These are phyloP conservation scores for Sphyrna mokarran DNA, from an alignment of 2,113 vertebrate species.

Conservation along the genomic window DNA sequence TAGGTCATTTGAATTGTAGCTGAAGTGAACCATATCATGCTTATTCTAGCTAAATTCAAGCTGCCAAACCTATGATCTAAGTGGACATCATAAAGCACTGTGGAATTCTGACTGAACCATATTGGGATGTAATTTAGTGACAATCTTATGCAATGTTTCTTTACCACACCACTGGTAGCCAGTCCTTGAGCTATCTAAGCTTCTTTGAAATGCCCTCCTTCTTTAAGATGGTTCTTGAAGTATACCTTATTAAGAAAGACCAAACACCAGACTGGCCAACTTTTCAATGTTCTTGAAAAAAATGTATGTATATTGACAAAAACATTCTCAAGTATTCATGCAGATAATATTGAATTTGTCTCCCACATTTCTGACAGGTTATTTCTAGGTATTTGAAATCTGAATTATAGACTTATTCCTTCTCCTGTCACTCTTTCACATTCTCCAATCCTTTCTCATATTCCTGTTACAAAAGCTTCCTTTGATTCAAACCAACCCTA, in stretches of 20 bases:
- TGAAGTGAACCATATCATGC: too few species aligned
- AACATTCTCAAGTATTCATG: neutral
- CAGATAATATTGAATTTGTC: neutral
- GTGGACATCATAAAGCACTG: too few species aligned
- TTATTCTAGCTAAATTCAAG: too few species aligned
- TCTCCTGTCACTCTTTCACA: neutral
- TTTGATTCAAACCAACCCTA: neutral
- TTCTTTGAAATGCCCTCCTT: neutral
- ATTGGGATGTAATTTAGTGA: neutral
- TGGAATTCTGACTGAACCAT: too few species aligned
- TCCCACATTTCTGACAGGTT: neutral
- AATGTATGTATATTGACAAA: too few species aligned
- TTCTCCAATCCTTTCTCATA: neutral
- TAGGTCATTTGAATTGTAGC: too few species aligned
- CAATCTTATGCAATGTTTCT: neutral
- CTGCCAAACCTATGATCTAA: too few species aligned
- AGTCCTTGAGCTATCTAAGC: neutral
- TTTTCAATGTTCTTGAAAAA: too few species aligned
- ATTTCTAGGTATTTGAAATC: neutral
- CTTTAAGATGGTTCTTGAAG: neutral
- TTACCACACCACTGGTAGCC: neutral
- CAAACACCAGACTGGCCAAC: neutral
- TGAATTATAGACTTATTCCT: neutral
- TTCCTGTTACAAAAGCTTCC: neutral
- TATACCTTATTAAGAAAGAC: neutral